These are phyloP conservation scores for Pocillopora verrucosa DNA, from an alignment of 64 coral and sea anemone species.

Conservation along the genomic window DNA sequence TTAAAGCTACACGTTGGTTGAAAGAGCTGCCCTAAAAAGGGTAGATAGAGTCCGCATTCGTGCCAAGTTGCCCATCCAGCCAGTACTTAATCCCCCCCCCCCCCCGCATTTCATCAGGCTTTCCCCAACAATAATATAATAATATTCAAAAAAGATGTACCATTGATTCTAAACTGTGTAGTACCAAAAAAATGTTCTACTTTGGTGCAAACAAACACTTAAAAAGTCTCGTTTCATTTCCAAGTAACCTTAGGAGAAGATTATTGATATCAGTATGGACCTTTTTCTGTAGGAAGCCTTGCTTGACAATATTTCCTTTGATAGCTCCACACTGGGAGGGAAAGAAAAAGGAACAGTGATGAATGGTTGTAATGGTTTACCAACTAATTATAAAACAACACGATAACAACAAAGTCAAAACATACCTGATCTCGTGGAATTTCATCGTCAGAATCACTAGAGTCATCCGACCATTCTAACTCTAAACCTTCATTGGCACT, in stretches of 20 bases:
- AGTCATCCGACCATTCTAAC: slow-evolving; percentile 88
- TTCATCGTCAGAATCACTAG: slow-evolving; percentile 94
- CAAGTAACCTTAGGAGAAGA: background rate
- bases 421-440: slow-evolving; percentile 72
- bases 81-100: too few relatives aligned
- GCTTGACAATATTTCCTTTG: slow-evolving; percentile 83
- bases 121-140: too few relatives aligned
- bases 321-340: slow-evolving; percentile 68
- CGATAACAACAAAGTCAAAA: background rate
- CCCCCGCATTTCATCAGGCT: too few relatives aligned
- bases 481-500: slow-evolving; percentile 72
- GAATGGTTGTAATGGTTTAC: background rate
- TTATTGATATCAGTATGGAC: slow-evolving; percentile 4
- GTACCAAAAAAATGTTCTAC: too few relatives aligned
- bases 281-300: slow-evolving; percentile 99
- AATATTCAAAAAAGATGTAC: too few relatives aligned
- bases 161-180: too few relatives aligned
- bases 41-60: too few relatives aligned
- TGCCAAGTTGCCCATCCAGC: too few relatives aligned
- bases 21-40: too few relatives aligned
- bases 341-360: background rate
- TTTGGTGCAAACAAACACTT: too few relatives aligned
- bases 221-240: too few relatives aligned
- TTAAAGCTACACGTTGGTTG: too few relatives aligned
- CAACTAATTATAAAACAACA: background rate